Conservation (phyloP, 1,140 invertebrate species). For the Eupristina koningsbergeri region DNA sequence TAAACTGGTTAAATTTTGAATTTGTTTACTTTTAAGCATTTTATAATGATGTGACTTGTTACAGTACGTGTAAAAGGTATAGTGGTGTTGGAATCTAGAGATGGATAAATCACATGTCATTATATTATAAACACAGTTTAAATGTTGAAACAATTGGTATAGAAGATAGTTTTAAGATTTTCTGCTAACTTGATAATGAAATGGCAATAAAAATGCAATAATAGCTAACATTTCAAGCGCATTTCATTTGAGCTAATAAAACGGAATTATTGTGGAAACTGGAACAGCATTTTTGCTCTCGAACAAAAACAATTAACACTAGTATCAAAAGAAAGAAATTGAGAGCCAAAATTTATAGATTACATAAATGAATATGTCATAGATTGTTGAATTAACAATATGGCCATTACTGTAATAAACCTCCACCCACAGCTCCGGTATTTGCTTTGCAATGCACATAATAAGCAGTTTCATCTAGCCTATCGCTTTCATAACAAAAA, state of each 20-base stretch:
- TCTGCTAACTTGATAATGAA: not conserved
- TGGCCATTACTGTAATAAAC: not conserved
- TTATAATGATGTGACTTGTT: not conserved
- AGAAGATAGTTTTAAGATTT: not conserved
- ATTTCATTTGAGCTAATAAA: not conserved
- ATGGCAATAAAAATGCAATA: not conserved
- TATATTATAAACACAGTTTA: not conserved
- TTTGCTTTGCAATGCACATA: not conserved
- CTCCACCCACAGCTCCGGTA: not conserved
- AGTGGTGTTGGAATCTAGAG: no score
- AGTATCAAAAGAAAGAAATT: not conserved
- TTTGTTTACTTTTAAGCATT: not conserved
- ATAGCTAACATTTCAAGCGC: not conserved
- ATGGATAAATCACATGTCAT: not conserved
- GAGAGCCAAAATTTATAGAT: not conserved
- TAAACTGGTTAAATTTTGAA: not conserved
- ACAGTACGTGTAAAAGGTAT: no score
- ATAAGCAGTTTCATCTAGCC: not conserved
- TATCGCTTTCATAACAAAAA: slow-evolving; percentile 2
- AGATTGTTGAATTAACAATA: not conserved
- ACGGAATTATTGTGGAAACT: not conserved
- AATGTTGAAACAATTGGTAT: not conserved
- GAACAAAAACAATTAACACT: not conserved
- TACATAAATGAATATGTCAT: not conserved
- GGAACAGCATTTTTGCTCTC: not conserved